phyloP scores from a whole-genome alignment of 2,797 vertebrate genomes.

The Acanthurus leucopareius region DNA sequence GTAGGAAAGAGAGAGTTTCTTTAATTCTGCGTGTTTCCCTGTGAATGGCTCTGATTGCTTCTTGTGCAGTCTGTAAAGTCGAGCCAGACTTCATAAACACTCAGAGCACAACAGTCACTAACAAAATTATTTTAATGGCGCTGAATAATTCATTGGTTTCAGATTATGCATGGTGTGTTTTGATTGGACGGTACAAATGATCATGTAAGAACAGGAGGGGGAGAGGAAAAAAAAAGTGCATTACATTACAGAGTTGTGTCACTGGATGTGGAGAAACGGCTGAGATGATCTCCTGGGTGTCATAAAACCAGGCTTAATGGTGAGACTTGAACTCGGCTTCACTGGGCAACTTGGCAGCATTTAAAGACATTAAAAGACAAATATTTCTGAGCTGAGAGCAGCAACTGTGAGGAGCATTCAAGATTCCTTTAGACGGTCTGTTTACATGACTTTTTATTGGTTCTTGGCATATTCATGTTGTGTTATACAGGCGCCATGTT shows the following conservation, averaged over 20 bases:
- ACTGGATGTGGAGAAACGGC: constrained; percentile 44
- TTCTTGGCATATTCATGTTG: constrained; percentile 42
- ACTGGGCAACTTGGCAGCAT: constrained; percentile 62
- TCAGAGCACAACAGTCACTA: constrained; percentile 67
- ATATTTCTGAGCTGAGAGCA: constrained; percentile 41
- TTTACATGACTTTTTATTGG: constrained; percentile 58
- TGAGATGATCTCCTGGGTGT: constrained; percentile 47
- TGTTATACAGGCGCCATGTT: constrained; percentile 15
- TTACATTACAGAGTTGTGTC: constrained; percentile 34
- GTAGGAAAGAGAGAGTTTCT: constrained; percentile 18
- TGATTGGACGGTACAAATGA: constrained; percentile 66
- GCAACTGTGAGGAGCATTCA: constrained; percentile 45
- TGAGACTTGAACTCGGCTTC: constrained; percentile 60
- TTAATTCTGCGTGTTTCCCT: constrained; percentile 49
- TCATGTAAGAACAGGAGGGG: constrained; percentile 2
- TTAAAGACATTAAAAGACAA: constrained; percentile 51
- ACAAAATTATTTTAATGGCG: constrained; percentile 69
- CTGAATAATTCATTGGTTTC: constrained; percentile 74
- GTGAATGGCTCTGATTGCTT: constrained; percentile 76
- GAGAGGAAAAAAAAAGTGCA: constrained; percentile 15
- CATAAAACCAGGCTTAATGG: constrained; percentile 60
- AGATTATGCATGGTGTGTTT: constrained; percentile 57
- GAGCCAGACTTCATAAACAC: constrained; percentile 66
- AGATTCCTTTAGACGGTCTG: constrained; percentile 29
- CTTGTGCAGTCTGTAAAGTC: constrained; percentile 53